phyloP scores from a whole-genome alignment of 2,113 vertebrate genomes.

The Pao palembangensis region DNA sequence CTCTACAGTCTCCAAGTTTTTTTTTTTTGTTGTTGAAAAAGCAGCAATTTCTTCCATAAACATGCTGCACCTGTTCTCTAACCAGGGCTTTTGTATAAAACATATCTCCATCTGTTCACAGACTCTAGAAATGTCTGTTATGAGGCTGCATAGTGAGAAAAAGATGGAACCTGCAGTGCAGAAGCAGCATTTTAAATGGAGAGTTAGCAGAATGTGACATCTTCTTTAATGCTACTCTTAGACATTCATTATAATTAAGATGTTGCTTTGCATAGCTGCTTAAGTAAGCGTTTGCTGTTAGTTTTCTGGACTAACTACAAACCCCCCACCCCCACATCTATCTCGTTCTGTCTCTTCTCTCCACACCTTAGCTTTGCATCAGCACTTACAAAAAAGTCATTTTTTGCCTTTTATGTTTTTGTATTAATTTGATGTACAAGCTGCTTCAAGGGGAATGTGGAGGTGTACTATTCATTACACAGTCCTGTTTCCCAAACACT shows the following conservation, averaged over 20 bases:
- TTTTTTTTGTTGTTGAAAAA: no score
- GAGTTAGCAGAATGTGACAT: slow-evolving; percentile 42
- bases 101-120: slow-evolving; percentile 1
- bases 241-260: slow-evolving; percentile 67
- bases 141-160: slow-evolving; percentile 16
- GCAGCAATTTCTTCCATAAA: no score
- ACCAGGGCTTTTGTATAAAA: neutral
- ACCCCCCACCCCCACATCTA: neutral
- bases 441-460: slow-evolving; percentile 3
- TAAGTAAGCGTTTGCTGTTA: slow-evolving; percentile 59
- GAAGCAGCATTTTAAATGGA: slow-evolving; percentile 37
- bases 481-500: slow-evolving; percentile 53
- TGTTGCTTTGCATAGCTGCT: slow-evolving; percentile 52
- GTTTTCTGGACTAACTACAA: no score
- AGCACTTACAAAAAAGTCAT: slow-evolving; percentile 47
- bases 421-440: slow-evolving; percentile 34
- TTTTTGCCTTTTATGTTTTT: slow-evolving; percentile 35
- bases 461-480: slow-evolving; percentile 20
- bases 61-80: neutral
- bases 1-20: no score
- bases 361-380: slow-evolving; percentile 29
- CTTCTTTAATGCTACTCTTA: slow-evolving; percentile 45
- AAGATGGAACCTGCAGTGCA: slow-evolving; percentile 32
- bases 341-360: slow-evolving; percentile 4
- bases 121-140: neutral